A percentile compares a stretch with the other conserved stretches of the same genome.
Conservation (phyloP, 2,888 invertebrate genomes). For the Metopia argyrocephala region DNA sequence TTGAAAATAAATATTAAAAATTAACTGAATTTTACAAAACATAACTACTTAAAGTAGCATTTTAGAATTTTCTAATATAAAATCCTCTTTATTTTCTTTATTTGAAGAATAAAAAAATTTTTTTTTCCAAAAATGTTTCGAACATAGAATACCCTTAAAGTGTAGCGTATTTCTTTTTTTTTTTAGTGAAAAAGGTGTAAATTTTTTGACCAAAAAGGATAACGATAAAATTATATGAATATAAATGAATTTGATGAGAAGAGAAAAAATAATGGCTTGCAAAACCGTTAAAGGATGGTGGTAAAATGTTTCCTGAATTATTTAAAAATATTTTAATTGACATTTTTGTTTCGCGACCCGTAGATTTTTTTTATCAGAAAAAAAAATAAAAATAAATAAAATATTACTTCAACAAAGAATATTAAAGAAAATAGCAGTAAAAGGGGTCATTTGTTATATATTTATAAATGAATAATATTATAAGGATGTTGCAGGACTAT, state of each 20-base stretch:
- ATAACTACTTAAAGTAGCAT: background rate
- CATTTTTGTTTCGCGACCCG: conserved; percentile 68
- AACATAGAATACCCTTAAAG: conserved; percentile 8
- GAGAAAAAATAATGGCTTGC: background rate
- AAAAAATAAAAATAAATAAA: background rate
- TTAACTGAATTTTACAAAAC: no score
- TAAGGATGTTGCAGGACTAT: no score
- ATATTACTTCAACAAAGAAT: background rate
- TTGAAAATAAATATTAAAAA: no score
- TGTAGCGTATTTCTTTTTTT: conserved; percentile 48
- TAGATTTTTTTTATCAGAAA: background rate
- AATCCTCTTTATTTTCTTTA: no score
- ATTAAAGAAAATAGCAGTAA: background rate
- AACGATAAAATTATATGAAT: conserved; percentile 40
- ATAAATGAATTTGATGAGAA: conserved; percentile 38
- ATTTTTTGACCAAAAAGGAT: conserved; percentile 28
- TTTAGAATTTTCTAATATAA: background rate
- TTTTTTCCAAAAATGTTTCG: background rate
- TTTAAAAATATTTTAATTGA: conserved; percentile 75
- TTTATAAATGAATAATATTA: background rate
- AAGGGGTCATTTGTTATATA: background rate
- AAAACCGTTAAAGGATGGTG: conserved; percentile 29
- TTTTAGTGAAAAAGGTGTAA: conserved; percentile 11
- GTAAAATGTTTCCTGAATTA: conserved; percentile 69
- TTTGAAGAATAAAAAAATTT: background rate